These are phyloP conservation scores for Bombus soroeensis DNA, from an alignment of 1,140 invertebrate species.

Conservation along the genomic window DNA sequence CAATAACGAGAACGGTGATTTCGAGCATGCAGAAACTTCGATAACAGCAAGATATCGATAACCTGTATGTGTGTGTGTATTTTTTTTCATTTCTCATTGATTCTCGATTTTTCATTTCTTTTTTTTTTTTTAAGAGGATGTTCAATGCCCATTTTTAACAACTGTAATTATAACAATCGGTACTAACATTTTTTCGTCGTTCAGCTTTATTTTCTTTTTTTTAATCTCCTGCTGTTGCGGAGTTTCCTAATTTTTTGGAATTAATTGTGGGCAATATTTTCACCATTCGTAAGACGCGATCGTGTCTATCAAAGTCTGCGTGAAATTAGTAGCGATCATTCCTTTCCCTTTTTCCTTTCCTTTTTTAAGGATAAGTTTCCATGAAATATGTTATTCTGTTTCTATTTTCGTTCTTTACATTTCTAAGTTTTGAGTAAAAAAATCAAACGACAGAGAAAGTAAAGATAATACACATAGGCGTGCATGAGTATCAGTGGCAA, in stretches of 20 bases:
- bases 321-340: slow-evolving; percentile 38
- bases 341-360: neutral
- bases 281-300: slow-evolving; percentile 19
- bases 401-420: slow-evolving; percentile 37
- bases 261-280: neutral
- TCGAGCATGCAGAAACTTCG: slow-evolving; percentile 32
- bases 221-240: neutral
- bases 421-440: slow-evolving; percentile 21
- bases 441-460: neutral
- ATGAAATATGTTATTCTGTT: neutral
- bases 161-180: neutral
- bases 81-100: too few relatives aligned
- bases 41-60: slow-evolving; percentile 35
- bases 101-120: too few relatives aligned
- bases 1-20: slow-evolving; percentile 20
- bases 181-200: neutral
- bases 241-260: neutral
- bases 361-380: neutral
- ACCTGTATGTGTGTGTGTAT: neutral
- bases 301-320: slow-evolving; percentile 39
- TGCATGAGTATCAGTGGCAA: neutral
- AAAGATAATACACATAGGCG: neutral
- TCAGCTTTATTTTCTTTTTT: neutral
- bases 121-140: neutral
- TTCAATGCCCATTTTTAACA: neutral